phyloP scores from a whole-genome alignment of 2,888 invertebrate species.

The Schrankia costaestrigalis region DNA sequence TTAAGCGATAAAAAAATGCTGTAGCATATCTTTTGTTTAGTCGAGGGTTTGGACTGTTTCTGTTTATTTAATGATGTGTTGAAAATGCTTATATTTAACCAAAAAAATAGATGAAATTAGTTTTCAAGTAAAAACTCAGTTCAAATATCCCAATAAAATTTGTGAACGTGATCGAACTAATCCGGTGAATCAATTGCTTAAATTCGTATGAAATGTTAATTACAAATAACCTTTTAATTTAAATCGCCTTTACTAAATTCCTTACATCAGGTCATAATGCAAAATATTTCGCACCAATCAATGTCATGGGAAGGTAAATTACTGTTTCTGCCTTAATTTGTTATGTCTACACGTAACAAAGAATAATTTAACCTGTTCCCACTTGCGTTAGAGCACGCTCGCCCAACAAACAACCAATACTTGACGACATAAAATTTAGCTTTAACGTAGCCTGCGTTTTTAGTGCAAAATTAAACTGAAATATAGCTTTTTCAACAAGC shows the following conservation, averaged over 20 bases:
- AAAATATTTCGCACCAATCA: conserved; percentile 24
- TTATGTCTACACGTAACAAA: conserved; percentile 36
- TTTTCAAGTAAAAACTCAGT: no score
- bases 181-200: not conserved
- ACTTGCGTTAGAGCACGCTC: conserved; percentile 27
- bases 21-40: no score
- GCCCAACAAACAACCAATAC: conserved; percentile 9
- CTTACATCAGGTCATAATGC: conserved; percentile 5
- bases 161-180: not conserved
- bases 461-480: not conserved
- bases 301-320: conserved; percentile 35
- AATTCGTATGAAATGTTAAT: conserved; percentile 4
- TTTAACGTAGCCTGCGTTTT: conserved; percentile 5
- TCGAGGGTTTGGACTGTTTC: no score
- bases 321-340: conserved; percentile 26
- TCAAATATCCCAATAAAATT: no score
- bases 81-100: no score
- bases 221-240: conserved; percentile 13
- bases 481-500: conserved; percentile 3
- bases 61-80: no score
- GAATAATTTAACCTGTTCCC: conserved; percentile 30
- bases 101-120: no score
- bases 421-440: not conserved
- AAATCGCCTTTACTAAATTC: conserved; percentile 15
- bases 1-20: no score